Percentiles rank a stretch among this genome's conserved stretches.
Evolutionary conservation across 2,888 invertebrate genomes (phyloP).

Genomic region (Margaritifera margaritifera): DNA sequence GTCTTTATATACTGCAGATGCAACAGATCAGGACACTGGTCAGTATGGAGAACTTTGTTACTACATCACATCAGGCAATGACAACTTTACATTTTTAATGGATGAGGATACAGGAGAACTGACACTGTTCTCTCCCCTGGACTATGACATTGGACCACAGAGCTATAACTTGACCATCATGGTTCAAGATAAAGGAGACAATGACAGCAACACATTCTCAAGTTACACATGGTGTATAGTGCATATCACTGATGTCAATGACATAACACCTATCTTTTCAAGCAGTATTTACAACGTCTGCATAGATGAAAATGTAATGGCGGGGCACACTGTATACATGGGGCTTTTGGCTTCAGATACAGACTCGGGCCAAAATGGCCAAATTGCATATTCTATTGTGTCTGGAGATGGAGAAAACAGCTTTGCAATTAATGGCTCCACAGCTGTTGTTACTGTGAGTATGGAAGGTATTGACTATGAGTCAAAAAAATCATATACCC

Average conservation of each 20-base stretch:
- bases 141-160: conserved; percentile 49
- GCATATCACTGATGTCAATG: conserved; percentile 48
- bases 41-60: conserved; percentile 33
- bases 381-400: conserved; percentile 43
- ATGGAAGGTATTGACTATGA: conserved; percentile 52
- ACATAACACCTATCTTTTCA: conserved; percentile 47
- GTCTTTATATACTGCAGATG: conserved; percentile 40
- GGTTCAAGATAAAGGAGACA: conserved; percentile 40
- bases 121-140: conserved; percentile 48
- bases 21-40: conserved; percentile 54
- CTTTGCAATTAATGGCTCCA: conserved; percentile 47
- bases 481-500: conserved; percentile 35
- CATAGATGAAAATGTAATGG: conserved; percentile 43
- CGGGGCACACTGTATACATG: conserved; percentile 18
- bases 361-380: conserved; percentile 47
- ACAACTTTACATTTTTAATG: conserved; percentile 36
- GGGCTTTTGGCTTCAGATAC: conserved; percentile 35
- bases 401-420: conserved; percentile 43
- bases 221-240: conserved; percentile 33
- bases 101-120: conserved; percentile 48
- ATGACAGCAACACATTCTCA: conserved; percentile 11
- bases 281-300: conserved; percentile 32
- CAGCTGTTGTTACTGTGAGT: conserved; percentile 46
- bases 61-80: conserved; percentile 22
- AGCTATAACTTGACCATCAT: conserved; percentile 38